These are phyloP conservation scores for Agrenia bidenticulata DNA, from an alignment of 2,888 invertebrate species.

Conservation along the genomic window DNA sequence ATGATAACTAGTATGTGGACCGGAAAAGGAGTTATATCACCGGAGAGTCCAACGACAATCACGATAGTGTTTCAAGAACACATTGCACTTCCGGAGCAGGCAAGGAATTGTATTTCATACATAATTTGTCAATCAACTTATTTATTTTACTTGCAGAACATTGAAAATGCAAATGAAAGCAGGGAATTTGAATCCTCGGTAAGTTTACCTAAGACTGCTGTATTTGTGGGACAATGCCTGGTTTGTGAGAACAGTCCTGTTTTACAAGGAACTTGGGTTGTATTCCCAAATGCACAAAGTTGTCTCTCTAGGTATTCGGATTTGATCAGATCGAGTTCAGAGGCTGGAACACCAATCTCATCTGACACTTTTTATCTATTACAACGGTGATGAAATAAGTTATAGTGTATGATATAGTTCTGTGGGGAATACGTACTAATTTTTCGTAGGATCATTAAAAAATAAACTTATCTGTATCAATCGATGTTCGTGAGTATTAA, in stretches of 20 bases:
- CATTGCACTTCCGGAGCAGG: background rate
- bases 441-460: too few relatives aligned
- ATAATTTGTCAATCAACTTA: too few relatives aligned
- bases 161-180: background rate
- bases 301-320: slow-evolving; percentile 13
- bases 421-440: too few relatives aligned
- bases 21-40: slow-evolving; percentile 45
- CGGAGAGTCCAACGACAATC: slow-evolving; percentile 46
- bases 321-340: background rate
- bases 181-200: background rate
- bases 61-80: slow-evolving; percentile 47
- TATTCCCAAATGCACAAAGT: slow-evolving; percentile 37
- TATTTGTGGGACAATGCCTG: slow-evolving; percentile 49
- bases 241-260: slow-evolving; percentile 39
- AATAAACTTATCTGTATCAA: too few relatives aligned
- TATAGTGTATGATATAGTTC: too few relatives aligned
- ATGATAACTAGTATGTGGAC: slow-evolving; percentile 42
- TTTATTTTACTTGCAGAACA: background rate
- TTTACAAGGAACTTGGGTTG: slow-evolving; percentile 47
- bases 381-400: too few relatives aligned
- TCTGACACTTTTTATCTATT: too few relatives aligned
- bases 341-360: too few relatives aligned
- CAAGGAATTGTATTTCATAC: too few relatives aligned
- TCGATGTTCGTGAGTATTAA: too few relatives aligned
- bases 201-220: slow-evolving; percentile 39